Conservation (phyloP, 2,797 vertebrate genomes). For the Gallinago stenura region DNA sequence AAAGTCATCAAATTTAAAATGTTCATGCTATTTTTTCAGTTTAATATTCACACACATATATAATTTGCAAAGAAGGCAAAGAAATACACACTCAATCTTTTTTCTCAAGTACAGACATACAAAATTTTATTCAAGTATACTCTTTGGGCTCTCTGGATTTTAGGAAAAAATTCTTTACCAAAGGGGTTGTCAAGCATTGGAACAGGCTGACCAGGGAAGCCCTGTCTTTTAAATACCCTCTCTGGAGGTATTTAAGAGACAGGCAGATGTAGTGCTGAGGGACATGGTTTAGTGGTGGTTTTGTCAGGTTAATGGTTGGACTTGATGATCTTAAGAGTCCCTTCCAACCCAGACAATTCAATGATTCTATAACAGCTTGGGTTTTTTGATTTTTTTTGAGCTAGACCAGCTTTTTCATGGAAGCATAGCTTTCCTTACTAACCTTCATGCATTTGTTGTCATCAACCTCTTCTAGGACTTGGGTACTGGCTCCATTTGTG, state of each 20-base stretch:
- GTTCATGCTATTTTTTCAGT: background rate
- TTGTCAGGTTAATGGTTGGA: too few species aligned
- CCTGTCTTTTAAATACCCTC: too few species aligned
- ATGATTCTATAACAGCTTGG: background rate
- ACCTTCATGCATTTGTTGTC: background rate
- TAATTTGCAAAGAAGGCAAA: background rate
- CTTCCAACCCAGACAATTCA: too few species aligned
- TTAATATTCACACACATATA: background rate
- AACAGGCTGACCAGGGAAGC: too few species aligned
- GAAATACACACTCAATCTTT: background rate
- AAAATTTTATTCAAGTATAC: background rate
- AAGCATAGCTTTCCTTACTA: background rate
- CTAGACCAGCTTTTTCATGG: background rate
- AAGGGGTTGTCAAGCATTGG: too few species aligned
- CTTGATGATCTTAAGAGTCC: too few species aligned
- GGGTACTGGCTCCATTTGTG: background rate
- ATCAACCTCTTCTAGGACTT: background rate
- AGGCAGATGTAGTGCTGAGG: too few species aligned
- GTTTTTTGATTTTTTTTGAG: background rate
- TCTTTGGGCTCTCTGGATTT: too few species aligned
- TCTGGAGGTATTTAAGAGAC: too few species aligned
- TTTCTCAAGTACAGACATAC: background rate
- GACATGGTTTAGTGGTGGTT: too few species aligned
- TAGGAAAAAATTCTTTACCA: too few species aligned
- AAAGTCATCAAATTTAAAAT: background rate